Evolutionary conservation across 1,140 invertebrate species (phyloP).

Genomic region (Tetraneura akinire): DNA sequence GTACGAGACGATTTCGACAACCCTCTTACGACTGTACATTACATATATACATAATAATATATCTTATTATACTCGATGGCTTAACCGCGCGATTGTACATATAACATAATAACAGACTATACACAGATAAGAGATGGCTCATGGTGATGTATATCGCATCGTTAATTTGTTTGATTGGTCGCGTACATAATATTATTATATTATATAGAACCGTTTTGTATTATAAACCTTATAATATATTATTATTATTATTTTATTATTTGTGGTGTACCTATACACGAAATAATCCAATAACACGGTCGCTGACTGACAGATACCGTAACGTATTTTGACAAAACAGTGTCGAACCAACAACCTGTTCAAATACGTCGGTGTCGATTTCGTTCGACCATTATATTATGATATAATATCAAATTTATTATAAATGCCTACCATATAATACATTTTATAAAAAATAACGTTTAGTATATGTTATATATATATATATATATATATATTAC

Average conservation of each 20-base stretch:
- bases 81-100: neutral
- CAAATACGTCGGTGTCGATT: conserved; percentile 44
- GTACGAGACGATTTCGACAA: conserved; percentile 7
- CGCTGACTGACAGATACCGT: conserved; percentile 47
- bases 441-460: too few relatives aligned
- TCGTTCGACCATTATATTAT: neutral
- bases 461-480: too few relatives aligned
- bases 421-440: too few relatives aligned
- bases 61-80: conserved; percentile 33
- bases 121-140: too few relatives aligned
- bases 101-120: too few relatives aligned
- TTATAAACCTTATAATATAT: neutral
- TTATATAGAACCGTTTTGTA: conserved; percentile 27
- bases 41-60: neutral
- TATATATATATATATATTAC: neutral
- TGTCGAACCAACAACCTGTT: conserved; percentile 37
- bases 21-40: conserved; percentile 13
- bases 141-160: conserved; percentile 8
- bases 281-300: conserved; percentile 39
- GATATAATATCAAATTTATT: too few relatives aligned
- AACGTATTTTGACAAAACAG: conserved; percentile 51
- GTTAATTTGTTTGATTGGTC: conserved; percentile 43
- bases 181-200: too few relatives aligned
- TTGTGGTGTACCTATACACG: conserved; percentile 33
- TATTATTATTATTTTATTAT: too few relatives aligned